Percentiles rank a stretch among this genome's conserved stretches.
phyloP scores from a whole-genome alignment of 2,888 invertebrate genomes.

The Macrostomum cliftonense region DNA sequence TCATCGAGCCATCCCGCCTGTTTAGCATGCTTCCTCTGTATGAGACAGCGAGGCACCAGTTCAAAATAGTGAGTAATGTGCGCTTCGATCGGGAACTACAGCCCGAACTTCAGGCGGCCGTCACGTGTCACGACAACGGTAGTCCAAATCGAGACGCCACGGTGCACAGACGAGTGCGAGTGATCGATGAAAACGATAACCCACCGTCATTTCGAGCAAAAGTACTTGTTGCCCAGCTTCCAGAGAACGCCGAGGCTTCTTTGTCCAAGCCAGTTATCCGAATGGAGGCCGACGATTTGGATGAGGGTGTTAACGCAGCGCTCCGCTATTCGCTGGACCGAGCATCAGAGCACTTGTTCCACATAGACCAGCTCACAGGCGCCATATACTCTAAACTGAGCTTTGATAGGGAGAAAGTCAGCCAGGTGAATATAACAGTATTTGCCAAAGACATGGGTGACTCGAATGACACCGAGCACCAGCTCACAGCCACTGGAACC shows the following conservation, averaged over 20 bases:
- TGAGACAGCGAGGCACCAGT: not conserved
- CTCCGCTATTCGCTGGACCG: slow-evolving; percentile 1
- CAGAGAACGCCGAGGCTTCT: not conserved
- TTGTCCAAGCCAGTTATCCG: slow-evolving; percentile 1
- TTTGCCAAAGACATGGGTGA: slow-evolving; percentile 1
- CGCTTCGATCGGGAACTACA: slow-evolving; percentile 7
- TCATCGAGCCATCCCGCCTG: not conserved
- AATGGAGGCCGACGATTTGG: slow-evolving; percentile 2
- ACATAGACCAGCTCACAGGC: slow-evolving; percentile 2
- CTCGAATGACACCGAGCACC: no score
- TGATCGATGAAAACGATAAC: slow-evolving; percentile 7
- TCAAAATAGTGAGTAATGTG: slow-evolving; percentile 1
- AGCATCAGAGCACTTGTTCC: not conserved
- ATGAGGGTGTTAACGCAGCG: slow-evolving; percentile 1
- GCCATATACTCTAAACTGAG: not conserved
- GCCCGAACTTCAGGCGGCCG: not conserved
- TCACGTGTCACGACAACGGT: slow-evolving; percentile 6
- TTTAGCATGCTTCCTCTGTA: slow-evolving; percentile 2
- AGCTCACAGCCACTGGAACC: no score
- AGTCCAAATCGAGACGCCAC: not conserved
- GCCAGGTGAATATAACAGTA: slow-evolving; percentile 4
- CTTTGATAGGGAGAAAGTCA: slow-evolving; percentile 7
- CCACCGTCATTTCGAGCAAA: not conserved
- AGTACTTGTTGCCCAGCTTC: not conserved
- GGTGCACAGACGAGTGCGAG: not conserved